A percentile compares a stretch with the other conserved stretches of the same genome.
These are phyloP conservation scores for Mimachlamys varia DNA, from an alignment of 2,888 invertebrate genomes.

Conservation along the genomic window DNA sequence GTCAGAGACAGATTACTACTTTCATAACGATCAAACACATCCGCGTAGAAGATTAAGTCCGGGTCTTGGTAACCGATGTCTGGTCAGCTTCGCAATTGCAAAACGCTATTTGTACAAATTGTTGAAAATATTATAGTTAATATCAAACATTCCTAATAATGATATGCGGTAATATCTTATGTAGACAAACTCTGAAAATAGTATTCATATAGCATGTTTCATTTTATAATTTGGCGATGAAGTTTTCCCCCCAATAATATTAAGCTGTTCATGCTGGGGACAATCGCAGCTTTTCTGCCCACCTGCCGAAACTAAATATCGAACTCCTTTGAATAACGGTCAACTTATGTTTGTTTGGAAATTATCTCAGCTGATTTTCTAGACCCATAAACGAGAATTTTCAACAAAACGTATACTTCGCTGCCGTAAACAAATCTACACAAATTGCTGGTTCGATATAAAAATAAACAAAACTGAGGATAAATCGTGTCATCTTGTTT, in stretches of 20 bases:
- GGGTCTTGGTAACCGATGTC: background rate
- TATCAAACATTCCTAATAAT: too few relatives aligned
- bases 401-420: too few relatives aligned
- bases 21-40: slow-evolving; percentile 6
- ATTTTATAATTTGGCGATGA: too few relatives aligned
- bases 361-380: background rate
- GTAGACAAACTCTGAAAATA: too few relatives aligned
- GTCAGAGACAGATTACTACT: background rate
- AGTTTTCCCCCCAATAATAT: background rate
- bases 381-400: background rate
- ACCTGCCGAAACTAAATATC: slow-evolving; percentile 12
- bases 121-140: too few relatives aligned
- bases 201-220: too few relatives aligned
- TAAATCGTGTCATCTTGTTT: background rate
- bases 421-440: too few relatives aligned
- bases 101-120: too few relatives aligned
- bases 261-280: background rate
- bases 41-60: slow-evolving; percentile 5
- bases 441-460: background rate
- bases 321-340: background rate
- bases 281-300: background rate
- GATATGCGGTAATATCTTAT: too few relatives aligned
- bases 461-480: background rate
- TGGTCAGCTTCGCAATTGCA: background rate
- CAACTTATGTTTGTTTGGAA: background rate